Evolutionary conservation across 2,113 vertebrate species (phyloP).

Genomic region (Uria lomvia): DNA sequence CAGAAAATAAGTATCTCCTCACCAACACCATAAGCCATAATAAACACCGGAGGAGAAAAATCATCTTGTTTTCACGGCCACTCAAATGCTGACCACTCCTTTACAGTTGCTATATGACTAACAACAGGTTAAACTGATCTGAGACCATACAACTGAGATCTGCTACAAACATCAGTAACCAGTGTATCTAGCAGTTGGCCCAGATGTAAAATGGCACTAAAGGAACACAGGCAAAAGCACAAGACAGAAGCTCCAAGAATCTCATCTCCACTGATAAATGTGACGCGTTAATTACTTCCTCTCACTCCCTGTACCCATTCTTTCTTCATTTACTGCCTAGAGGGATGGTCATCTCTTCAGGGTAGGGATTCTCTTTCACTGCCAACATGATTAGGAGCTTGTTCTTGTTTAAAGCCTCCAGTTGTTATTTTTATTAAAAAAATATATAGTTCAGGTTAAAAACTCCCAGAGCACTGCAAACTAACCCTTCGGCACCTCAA

Average conservation of each 20-base stretch:
- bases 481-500: background rate
- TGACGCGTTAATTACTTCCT: background rate
- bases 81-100: background rate
- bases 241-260: background rate
- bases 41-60: background rate
- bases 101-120: background rate
- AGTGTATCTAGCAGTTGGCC: background rate
- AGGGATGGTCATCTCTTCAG: background rate
- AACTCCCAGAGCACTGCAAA: fast-evolving
- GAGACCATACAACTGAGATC: background rate
- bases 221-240: background rate
- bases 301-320: background rate
- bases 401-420: background rate
- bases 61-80: background rate
- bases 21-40: background rate
- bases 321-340: background rate
- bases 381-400: background rate
- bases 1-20: background rate
- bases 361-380: background rate
- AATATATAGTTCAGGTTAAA: background rate
- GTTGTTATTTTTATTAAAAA: background rate
- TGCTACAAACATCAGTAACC: background rate
- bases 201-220: background rate
- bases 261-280: background rate
- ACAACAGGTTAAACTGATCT: background rate